Evolutionary conservation across 2,797 vertebrate genomes (phyloP).

Genomic region (Microctenopoma lineatum): DNA sequence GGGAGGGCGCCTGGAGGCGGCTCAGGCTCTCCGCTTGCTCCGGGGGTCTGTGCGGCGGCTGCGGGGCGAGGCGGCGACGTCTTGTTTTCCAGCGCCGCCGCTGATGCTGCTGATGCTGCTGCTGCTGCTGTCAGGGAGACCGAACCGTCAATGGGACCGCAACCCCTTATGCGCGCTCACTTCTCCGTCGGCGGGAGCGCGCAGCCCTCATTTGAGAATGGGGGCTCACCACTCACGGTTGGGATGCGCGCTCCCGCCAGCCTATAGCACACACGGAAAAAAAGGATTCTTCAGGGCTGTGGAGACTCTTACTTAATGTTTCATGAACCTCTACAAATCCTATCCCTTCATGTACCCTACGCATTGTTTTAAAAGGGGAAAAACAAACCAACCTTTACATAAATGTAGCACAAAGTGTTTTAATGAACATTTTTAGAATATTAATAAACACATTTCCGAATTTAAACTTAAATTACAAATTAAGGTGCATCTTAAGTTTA

Average conservation of each 20-base stretch:
- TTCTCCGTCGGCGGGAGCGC: conserved; percentile 77
- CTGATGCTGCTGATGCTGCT: conserved; percentile 59
- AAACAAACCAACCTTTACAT: background rate
- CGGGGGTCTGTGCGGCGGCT: conserved; percentile 58
- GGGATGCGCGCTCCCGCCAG: conserved; percentile 70
- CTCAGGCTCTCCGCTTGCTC: conserved; percentile 61
- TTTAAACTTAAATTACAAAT: too few relatives aligned
- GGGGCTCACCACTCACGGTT: conserved; percentile 74
- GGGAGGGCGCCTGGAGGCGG: conserved; percentile 43
- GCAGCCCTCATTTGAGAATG: conserved; percentile 87
- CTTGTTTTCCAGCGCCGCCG: conserved; percentile 66
- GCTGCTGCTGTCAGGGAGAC: conserved; percentile 87
- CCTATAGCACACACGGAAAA: conserved; percentile 57
- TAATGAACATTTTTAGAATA: too few relatives aligned
- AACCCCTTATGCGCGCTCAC: conserved; percentile 86
- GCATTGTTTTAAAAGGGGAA: background rate
- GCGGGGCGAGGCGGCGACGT: conserved; percentile 73
- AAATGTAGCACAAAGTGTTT: background rate
- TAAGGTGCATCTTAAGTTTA: too few relatives aligned
- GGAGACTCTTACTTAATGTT: background rate
- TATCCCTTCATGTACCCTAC: background rate
- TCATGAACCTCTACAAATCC: background rate
- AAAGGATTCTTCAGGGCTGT: conserved; percentile 43
- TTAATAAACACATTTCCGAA: too few relatives aligned
- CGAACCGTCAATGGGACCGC: conserved; percentile 89